A percentile compares a stretch with the other conserved stretches of the same genome.
These are phyloP conservation scores for Heliconius ethilla DNA, from an alignment of 2,888 invertebrate genomes.

Conservation along the genomic window DNA sequence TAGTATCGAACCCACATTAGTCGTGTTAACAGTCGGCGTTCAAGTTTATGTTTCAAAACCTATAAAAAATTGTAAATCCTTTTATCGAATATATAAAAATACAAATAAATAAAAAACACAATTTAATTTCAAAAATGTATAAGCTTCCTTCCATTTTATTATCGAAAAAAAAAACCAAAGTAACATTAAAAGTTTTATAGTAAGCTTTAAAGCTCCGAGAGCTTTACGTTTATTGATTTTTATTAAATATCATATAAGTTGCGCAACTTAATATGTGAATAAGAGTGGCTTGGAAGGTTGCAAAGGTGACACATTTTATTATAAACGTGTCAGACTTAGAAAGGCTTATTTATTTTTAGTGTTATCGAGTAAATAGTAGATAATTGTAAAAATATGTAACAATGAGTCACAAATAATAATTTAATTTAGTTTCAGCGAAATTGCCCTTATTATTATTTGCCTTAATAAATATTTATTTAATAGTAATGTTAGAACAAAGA, in stretches of 20 bases:
- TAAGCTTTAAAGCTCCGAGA: slow-evolving; percentile 7
- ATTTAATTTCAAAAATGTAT: neutral
- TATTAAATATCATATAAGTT: slow-evolving; percentile 13
- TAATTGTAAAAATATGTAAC: neutral
- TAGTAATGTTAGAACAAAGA: neutral
- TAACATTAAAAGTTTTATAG: slow-evolving; percentile 7
- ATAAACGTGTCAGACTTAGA: slow-evolving; percentile 26
- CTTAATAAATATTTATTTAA: neutral
- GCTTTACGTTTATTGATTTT: slow-evolving; percentile 18
- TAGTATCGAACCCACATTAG: too few species aligned
- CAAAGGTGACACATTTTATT: slow-evolving; percentile 21
- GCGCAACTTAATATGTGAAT: neutral
- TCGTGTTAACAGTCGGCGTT: too few species aligned
- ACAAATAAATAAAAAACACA: neutral
- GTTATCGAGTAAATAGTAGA: neutral
- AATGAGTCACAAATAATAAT: neutral
- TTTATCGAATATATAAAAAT: neutral
- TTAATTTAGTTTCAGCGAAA: neutral
- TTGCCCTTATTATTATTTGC: neutral
- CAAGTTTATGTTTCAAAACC: too few species aligned
- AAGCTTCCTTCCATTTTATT: neutral
- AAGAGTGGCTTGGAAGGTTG: slow-evolving; percentile 17
- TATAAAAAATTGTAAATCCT: neutral
- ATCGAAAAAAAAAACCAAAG: slow-evolving; percentile 5
- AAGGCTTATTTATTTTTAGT: slow-evolving; percentile 17